Percentiles rank a stretch among this genome's conserved stretches.
These are phyloP conservation scores for Pristiophorus japonicus DNA, from an alignment of 2,113 vertebrate genomes.

Conservation along the genomic window DNA sequence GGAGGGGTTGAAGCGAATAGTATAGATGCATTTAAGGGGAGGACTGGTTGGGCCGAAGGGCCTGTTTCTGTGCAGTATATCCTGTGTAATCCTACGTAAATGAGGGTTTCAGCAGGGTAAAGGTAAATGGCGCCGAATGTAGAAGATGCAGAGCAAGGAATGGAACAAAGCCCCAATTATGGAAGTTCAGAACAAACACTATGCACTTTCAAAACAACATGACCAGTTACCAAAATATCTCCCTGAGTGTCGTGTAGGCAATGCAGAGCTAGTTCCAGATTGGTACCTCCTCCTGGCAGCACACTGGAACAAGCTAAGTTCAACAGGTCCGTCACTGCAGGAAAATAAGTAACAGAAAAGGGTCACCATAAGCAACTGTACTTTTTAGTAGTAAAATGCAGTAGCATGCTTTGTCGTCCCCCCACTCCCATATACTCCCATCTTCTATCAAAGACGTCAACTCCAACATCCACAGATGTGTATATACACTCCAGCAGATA, in stretches of 20 bases:
- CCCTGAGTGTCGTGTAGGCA: constrained; percentile 61
- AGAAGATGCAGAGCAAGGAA: not conserved
- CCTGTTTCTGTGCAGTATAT: no score
- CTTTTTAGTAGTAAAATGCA: not conserved
- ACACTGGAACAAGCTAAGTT: constrained; percentile 63
- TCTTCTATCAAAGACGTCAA: not conserved
- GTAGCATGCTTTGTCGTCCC: not conserved
- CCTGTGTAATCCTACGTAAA: no score
- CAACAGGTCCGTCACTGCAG: constrained; percentile 56
- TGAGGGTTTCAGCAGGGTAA: not conserved
- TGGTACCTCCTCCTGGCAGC: constrained; percentile 63
- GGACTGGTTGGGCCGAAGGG: no score
- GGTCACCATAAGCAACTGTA: not conserved
- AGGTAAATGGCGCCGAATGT: not conserved
- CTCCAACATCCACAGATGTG: not conserved
- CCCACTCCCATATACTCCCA: not conserved
- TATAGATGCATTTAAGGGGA: no score
- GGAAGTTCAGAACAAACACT: not conserved
- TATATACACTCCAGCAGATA: not conserved
- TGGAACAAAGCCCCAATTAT: not conserved
- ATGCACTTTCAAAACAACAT: not conserved
- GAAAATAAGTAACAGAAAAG: not conserved
- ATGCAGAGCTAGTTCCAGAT: constrained; percentile 62
- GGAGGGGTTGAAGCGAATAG: no score
- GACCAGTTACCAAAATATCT: constrained; percentile 51